Evolutionary conservation across 2,797 vertebrate species (phyloP).

Genomic region (Epinephelus malabaricus): DNA sequence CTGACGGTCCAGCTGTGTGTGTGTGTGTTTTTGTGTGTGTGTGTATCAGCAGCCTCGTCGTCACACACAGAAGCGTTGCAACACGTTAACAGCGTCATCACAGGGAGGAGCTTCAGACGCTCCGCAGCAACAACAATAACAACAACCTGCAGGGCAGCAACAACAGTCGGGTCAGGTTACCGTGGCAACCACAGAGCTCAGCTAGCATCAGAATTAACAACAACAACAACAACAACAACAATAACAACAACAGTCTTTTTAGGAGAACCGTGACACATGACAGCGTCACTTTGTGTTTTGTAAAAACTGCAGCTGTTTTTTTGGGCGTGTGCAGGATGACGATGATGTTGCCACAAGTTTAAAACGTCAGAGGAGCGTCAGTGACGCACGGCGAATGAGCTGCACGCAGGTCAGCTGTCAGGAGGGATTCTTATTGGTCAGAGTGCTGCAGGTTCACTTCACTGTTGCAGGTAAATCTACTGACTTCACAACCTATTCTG

Average conservation of each 20-base stretch:
- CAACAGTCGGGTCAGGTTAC: conserved; percentile 73
- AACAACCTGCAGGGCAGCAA: conserved; percentile 49
- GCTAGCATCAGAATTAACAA: conserved; percentile 51
- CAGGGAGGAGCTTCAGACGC: conserved; percentile 40
- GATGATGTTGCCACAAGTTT: conserved; percentile 1
- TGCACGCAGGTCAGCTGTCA: too few relatives aligned
- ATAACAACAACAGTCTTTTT: conserved; percentile 43
- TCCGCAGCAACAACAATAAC: conserved; percentile 46
- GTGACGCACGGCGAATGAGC: too few relatives aligned
- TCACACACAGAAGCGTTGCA: conserved; percentile 67
- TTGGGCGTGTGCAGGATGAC: not conserved
- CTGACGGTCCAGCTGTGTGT: conserved; percentile 7
- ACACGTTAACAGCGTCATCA: conserved; percentile 64
- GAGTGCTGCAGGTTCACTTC: too few relatives aligned
- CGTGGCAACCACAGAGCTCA: conserved; percentile 57
- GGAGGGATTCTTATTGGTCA: too few relatives aligned
- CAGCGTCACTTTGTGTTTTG: conserved; percentile 12
- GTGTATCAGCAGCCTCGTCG: conserved; percentile 35
- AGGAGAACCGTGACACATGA: too few relatives aligned
- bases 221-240: conserved; percentile 32
- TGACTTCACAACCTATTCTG: too few relatives aligned
- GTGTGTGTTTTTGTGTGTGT: not conserved
- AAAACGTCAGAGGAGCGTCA: not conserved
- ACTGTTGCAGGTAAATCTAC: too few relatives aligned
- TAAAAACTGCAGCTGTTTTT: not conserved